phyloP scores from a whole-genome alignment of 2,888 invertebrate genomes.

The Octonoba sinensis region DNA sequence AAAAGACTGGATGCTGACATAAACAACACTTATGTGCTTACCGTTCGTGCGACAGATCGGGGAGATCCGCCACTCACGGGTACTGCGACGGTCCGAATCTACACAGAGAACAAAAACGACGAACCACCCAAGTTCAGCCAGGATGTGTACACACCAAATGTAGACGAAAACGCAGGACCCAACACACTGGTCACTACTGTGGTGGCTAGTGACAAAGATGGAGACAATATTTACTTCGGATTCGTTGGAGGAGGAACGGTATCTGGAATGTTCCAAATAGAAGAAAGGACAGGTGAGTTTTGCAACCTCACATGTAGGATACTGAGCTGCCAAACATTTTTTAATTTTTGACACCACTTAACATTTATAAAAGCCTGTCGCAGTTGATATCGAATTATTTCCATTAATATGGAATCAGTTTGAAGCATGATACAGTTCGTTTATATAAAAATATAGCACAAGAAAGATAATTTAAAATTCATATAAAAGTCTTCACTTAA shows the following conservation, averaged over 20 bases:
- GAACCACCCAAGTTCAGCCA: slow-evolving; percentile 97
- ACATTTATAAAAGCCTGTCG: no score
- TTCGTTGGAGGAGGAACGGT: slow-evolving; percentile 85
- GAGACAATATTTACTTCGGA: slow-evolving; percentile 93
- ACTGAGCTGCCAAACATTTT: no score
- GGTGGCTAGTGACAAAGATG: slow-evolving; percentile 96
- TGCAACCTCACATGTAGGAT: not conserved
- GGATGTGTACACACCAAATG: slow-evolving; percentile 95
- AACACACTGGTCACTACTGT: slow-evolving; percentile 96
- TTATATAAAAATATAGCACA: no score
- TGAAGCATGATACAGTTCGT: no score
- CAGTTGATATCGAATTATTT: no score
- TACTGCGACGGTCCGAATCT: slow-evolving; percentile 92
- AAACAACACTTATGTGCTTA: slow-evolving; percentile 95
- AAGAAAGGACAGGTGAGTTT: slow-evolving; percentile 83
- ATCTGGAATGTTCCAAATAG: slow-evolving; percentile 93
- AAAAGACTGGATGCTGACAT: slow-evolving; percentile 95
- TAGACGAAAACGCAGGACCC: slow-evolving; percentile 94
- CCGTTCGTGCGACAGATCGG: slow-evolving; percentile 93
- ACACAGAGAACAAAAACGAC: slow-evolving; percentile 98
- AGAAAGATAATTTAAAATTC: no score
- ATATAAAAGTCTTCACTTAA: no score
- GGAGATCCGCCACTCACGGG: slow-evolving; percentile 94
- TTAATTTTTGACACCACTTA: no score
- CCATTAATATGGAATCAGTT: no score